Percentiles rank a stretch among this genome's conserved stretches.
Conservation (phyloP, 2,113 vertebrate genomes). For the Gymnocephalus cernua region DNA sequence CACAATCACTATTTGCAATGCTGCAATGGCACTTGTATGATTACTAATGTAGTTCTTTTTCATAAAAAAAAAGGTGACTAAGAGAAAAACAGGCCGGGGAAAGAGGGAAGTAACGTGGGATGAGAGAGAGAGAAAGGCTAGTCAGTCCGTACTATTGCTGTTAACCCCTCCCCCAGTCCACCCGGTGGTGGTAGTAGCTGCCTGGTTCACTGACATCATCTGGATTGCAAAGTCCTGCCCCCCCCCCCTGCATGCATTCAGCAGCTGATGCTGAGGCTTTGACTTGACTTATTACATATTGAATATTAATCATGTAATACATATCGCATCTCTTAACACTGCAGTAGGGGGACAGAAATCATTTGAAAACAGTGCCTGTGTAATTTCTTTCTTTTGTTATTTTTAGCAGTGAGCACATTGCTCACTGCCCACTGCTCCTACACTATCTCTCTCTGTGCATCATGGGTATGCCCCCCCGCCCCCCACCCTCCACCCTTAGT, state of each 20-base stretch:
- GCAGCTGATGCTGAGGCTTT: conserved; percentile 53
- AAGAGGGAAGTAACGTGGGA: conserved; percentile 42
- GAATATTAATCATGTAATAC: background rate
- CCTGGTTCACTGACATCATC: conserved; percentile 74
- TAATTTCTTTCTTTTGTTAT: conserved; percentile 5
- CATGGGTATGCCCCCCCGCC: conserved; percentile 13
- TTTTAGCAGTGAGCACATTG: conserved; percentile 13
- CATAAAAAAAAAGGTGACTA: background rate
- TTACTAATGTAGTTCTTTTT: background rate
- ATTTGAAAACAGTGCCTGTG: background rate
- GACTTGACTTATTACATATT: background rate
- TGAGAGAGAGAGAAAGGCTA: conserved; percentile 29
- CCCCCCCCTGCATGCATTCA: conserved; percentile 21
- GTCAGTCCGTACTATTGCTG: conserved; percentile 41
- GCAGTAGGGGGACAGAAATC: background rate
- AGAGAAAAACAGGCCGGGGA: background rate
- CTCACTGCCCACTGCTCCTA: background rate
- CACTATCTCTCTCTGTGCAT: background rate
- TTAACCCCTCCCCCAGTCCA: conserved; percentile 61
- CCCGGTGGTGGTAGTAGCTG: conserved; percentile 63
- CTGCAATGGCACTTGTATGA: background rate
- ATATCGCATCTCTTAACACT: background rate
- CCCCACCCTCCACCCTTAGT: conserved; percentile 4
- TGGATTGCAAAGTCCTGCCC: conserved; percentile 24
- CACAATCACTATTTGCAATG: background rate